Base-by-base conservation (phyloP, 2,113 vertebrate genomes). In the Cygnus buccinator region DNA sequence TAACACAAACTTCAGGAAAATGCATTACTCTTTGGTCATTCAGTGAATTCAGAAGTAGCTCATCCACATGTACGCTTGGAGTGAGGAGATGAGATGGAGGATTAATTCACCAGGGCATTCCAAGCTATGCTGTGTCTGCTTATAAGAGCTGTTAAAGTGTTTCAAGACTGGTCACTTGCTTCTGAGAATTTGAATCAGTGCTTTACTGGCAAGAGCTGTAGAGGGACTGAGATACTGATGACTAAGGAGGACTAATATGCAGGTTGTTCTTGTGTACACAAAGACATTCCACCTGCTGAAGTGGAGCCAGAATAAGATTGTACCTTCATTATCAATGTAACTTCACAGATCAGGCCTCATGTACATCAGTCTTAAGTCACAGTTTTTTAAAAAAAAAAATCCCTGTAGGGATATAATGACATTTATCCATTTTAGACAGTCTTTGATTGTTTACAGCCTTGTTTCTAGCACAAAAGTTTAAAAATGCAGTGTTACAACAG, bases 21-120 rank as follows among this genome's bases (percentile, higher is more conserved):
- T 9, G 3, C 22, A 4, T 15, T 79, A 1, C 5, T 55, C 22
- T 31, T 39, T 39, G 26, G n/a, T 68, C 31, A 44, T 63, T 43
- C 21, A 62, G 2, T 21, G 6, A 3, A 28, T 55, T 73, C 73
- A 67, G 39, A 35, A 74, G 61, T n/a, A 63, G 54, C 61, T 68
- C 14, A 18, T 33, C 46, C 48, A 21, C 13, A 3, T 1, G 4
- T 44, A 25, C 4, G 0, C 29, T 63, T 68, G 4, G 7, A 33
- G n/a, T 22, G 17, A 37, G 26, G 46, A 11, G 25, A 11, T 35
- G 26, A 67, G 10, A 12, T 66, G 17, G 46, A 44, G 31, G 6
- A 50, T 63, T 43, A 43, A 70, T 68, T 63, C 26, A 50, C 35
- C 18, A 14, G 10, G 15, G 46, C 0, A 0, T 41, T 79, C 17